Evolutionary conservation across 2,113 vertebrate species (phyloP).

Genomic region (Agapornis roseicollis): DNA sequence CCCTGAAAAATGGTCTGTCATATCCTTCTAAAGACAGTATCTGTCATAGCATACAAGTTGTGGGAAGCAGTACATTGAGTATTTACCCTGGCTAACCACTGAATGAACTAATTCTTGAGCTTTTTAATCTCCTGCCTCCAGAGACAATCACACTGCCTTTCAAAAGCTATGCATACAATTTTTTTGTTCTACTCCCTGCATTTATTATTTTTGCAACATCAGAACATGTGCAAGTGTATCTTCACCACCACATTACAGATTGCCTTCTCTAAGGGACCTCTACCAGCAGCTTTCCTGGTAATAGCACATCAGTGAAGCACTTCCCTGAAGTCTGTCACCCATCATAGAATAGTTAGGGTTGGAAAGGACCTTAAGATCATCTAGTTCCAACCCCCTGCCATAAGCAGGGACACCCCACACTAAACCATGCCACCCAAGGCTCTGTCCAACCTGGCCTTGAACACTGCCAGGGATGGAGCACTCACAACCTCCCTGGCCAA

Average conservation of each 20-base stretch:
- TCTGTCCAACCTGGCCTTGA: too few species aligned
- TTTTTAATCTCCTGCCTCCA: neutral
- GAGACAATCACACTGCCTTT: neutral
- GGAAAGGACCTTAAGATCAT: too few species aligned
- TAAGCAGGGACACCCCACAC: too few species aligned
- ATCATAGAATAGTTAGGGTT: too few species aligned
- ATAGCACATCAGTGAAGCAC: neutral
- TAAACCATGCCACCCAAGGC: too few species aligned
- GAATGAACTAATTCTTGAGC: neutral
- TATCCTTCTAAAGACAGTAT: neutral
- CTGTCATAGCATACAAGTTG: neutral
- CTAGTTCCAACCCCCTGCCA: too few species aligned
- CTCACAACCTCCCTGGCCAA: too few species aligned
- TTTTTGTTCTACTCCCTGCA: neutral
- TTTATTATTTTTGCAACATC: neutral
- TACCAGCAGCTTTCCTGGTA: neutral
- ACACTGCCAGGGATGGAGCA: too few species aligned
- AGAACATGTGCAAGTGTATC: neutral
- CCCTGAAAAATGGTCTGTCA: neutral
- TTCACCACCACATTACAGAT: neutral
- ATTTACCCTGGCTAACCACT: neutral
- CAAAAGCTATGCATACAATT: neutral
- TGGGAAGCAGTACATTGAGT: neutral
- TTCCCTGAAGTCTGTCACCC: neutral
- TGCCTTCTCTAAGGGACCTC: neutral